Conservation (phyloP, 2,113 vertebrate species). For the Pomatostomus ruficeps region DNA sequence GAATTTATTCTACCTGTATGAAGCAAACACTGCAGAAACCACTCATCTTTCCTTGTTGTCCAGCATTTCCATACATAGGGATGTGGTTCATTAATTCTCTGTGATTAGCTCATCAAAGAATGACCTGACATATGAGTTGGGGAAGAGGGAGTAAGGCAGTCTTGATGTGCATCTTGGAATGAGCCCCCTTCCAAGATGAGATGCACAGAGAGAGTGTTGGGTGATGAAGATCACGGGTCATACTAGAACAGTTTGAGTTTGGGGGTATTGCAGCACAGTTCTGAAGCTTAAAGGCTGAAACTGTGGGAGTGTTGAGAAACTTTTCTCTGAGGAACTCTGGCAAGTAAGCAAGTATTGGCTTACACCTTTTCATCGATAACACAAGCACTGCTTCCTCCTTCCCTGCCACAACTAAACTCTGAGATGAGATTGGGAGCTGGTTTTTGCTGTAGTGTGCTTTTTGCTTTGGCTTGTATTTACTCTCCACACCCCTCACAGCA, state of each 20-base stretch:
- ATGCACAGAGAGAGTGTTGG: not conserved
- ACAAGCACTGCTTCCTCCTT: not conserved
- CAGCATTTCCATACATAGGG: not conserved
- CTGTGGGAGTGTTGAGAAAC: not conserved
- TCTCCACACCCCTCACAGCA: not conserved
- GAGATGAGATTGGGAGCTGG: not conserved
- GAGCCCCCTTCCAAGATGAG: not conserved
- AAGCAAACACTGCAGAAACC: not conserved
- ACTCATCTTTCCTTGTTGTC: not conserved
- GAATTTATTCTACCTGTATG: not conserved
- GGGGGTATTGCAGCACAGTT: not conserved
- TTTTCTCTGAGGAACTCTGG: not conserved
- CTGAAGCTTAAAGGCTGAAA: not conserved
- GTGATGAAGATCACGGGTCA: not conserved
- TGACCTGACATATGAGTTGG: accelerated
- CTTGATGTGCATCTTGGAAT: not conserved
- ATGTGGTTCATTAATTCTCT: not conserved
- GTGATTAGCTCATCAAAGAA: not conserved
- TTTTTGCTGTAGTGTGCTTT: not conserved
- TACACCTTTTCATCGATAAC: not conserved
- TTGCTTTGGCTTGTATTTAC: not conserved
- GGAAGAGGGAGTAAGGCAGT: not conserved
- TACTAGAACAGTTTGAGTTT: not conserved
- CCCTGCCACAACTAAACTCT: not conserved
- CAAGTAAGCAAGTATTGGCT: not conserved